Conservation (phyloP, 1,140 invertebrate species). For the Anagrus nilaparvatae region DNA sequence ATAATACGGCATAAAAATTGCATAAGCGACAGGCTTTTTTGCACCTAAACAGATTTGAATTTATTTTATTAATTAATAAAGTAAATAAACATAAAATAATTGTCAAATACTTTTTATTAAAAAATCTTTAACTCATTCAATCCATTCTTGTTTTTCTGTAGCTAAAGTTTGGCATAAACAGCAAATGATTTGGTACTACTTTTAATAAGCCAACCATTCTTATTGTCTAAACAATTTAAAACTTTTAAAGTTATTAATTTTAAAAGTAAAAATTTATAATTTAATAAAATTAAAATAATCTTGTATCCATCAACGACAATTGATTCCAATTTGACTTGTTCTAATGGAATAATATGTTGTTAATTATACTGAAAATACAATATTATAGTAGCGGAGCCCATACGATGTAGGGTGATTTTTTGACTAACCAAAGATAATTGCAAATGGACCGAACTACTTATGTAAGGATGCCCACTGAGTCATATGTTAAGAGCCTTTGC, state of each 20-base stretch:
- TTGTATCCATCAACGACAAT: conserved; percentile 86
- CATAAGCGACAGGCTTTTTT: conserved; percentile 83
- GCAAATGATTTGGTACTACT: conserved; percentile 98
- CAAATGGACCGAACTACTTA: too few species aligned
- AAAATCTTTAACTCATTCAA: conserved; percentile 95
- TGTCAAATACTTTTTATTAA: conserved; percentile 86
- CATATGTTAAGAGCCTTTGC: too few species aligned
- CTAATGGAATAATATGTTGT: conserved; percentile 95
- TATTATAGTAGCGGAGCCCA: too few species aligned
- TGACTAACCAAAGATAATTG: too few species aligned
- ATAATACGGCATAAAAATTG: conserved; percentile 87
- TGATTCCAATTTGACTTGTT: conserved; percentile 93
- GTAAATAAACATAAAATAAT: too few species aligned
- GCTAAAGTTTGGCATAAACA: conserved; percentile 96
- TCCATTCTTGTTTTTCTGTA: conserved; percentile 98
- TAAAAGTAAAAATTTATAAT: background rate
- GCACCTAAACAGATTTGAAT: conserved; percentile 56
- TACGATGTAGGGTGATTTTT: too few species aligned
- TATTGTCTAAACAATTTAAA: conserved; percentile 57
- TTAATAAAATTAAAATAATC: conserved; percentile 32
- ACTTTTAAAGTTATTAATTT: background rate
- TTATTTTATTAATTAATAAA: too few species aligned
- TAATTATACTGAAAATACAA: conserved; percentile 89
- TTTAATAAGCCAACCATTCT: conserved; percentile 96
- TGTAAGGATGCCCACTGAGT: too few species aligned